A percentile compares a stretch with the other conserved stretches of the same genome.
These are phyloP conservation scores for Numenius arquata DNA, from an alignment of 2,113 vertebrate species.

Conservation along the genomic window DNA sequence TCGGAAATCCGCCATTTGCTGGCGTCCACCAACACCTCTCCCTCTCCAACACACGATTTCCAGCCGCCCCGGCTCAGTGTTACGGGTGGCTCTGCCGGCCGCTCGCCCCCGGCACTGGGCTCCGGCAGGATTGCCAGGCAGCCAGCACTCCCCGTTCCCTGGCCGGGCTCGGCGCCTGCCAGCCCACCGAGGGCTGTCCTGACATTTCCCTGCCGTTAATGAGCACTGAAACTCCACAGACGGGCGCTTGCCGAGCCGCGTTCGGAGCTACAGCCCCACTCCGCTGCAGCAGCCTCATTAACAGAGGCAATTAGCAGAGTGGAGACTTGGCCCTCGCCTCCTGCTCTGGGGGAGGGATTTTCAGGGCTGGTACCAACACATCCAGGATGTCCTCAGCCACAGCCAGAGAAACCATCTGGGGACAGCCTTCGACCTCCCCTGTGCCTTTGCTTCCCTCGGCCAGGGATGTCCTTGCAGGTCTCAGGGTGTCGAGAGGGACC, in stretches of 20 bases:
- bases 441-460: neutral
- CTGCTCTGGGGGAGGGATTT: neutral
- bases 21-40: rapidly evolving
- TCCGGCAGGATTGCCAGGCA: neutral
- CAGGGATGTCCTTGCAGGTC: neutral
- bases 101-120: neutral
- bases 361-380: neutral
- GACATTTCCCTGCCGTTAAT: neutral
- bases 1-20: rapidly evolving
- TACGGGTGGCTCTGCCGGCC: rapidly evolving
- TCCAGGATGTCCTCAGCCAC: neutral
- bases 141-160: neutral
- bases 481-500: rapidly evolving
- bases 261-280: neutral
- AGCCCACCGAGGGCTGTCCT: neutral
- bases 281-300: neutral
- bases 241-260: neutral
- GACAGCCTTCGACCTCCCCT: rapidly evolving
- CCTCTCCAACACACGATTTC: rapidly evolving
- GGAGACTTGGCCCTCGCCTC: neutral
- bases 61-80: neutral
- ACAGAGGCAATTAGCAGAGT: neutral
- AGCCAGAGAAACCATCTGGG: neutral
- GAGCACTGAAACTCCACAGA: neutral
- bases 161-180: neutral